Base-by-base conservation (phyloP, 1,140 invertebrate genomes). In the Eriosoma lanigerum region DNA sequence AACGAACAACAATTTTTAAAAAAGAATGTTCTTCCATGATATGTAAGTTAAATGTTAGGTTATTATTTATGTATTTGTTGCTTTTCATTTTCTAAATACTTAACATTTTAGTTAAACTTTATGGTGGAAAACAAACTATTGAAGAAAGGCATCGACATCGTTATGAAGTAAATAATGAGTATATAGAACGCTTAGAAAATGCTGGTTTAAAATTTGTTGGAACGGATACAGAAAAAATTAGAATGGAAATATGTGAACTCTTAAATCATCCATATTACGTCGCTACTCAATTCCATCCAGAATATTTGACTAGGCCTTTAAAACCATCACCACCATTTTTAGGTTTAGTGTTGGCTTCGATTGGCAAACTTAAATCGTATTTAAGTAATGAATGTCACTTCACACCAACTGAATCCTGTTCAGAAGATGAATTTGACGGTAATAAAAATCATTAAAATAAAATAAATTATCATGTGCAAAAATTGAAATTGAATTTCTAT, bases 61-160 rank as follows among this genome's bases (percentile, higher is more conserved):
- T 29, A 17, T 80, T 50, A 21, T 50, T 13, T 21, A 38, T 29
- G 32, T 19, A 38, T 38, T 44, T 19, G n/a, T 48, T 81, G 32
- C 8, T 4, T 38, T 38, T 8, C 32, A 38, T 24, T 56, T 21
- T n/a, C n/a, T 21, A 56, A 26, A 58, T 58, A 24, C 24, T 83
- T 52, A 76, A 81, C 84, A 85, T 85, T 86, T 87, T 85, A 95
- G 92, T 89, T 83, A 89, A 92, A 86, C 86, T 98, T 13, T 98
- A 98, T 87, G 91, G 91, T 0, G 94, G 94, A 84, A 90, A 90
- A 78, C 90, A 93, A 44, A 86, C 85, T 52, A 92, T 99, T 75
- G 93, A 98, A 85, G 98, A 99, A 86, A 89, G 98, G n/a, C 98
- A 99, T 87, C 88, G 98, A 66, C 98, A 99, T 87, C 89, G 98